Evolutionary conservation across 2,113 vertebrate genomes (phyloP).

Genomic region (Ageneiosus marmoratus): DNA sequence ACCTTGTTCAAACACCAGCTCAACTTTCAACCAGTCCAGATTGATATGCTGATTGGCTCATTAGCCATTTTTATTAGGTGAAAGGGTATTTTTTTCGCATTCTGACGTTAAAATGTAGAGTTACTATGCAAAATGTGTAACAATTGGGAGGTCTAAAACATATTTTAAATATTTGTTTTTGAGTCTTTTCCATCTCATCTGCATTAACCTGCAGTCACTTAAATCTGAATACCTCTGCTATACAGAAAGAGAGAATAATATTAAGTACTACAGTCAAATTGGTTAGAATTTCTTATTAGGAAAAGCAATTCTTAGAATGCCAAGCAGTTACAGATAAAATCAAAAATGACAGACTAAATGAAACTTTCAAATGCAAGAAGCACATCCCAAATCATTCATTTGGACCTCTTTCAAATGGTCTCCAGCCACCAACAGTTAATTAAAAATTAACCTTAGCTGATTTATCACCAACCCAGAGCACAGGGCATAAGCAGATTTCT

Average conservation of each 20-base stretch:
- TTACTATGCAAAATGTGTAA: too few species aligned
- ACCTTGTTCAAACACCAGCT: too few species aligned
- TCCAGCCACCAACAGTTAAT: conserved; percentile 36
- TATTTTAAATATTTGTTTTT: too few species aligned
- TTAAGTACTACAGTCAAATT: neutral
- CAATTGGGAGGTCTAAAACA: too few species aligned
- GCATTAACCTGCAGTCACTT: neutral
- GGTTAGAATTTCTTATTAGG: neutral
- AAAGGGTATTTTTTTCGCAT: too few species aligned
- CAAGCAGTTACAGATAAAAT: neutral
- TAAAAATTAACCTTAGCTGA: conserved; percentile 43
- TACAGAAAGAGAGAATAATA: neutral
- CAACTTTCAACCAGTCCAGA: too few species aligned
- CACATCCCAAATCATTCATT: conserved; percentile 31
- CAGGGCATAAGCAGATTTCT: neutral
- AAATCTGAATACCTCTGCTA: neutral
- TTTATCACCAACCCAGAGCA: conserved; percentile 10
- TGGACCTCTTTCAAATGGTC: conserved; percentile 24
- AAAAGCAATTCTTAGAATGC: neutral
- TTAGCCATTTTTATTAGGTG: too few species aligned
- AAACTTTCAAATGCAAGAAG: conserved; percentile 26
- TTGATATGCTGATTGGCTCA: too few species aligned
- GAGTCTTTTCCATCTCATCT: neutral
- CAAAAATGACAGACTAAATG: conserved; percentile 27
- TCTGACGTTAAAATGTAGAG: too few species aligned